Percentiles rank a stretch among this genome's conserved stretches.
Evolutionary conservation across 2,888 invertebrate species (phyloP).

Genomic region (Leucozona laternaria): DNA sequence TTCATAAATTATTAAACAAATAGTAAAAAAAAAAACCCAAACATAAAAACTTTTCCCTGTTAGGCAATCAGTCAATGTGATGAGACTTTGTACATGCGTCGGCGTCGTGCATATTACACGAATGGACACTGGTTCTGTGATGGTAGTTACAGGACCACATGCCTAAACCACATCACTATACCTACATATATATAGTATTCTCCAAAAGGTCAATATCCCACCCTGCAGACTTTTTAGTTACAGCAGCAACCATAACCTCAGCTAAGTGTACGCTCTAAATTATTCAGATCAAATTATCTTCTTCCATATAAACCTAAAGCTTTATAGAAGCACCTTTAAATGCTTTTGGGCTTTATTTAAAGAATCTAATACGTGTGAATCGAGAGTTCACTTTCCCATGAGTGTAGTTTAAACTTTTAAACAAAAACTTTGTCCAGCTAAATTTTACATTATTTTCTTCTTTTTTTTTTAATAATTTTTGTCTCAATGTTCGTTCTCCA

Average conservation of each 20-base stretch:
- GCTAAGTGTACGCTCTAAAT: conserved; percentile 7
- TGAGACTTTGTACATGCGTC: conserved; percentile 1
- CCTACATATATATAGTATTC: background rate
- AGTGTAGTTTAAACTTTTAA: conserved; percentile 30
- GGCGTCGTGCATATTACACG: background rate
- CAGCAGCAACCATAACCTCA: conserved; percentile 6
- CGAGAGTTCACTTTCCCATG: conserved; percentile 22
- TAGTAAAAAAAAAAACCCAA: conserved; percentile 16
- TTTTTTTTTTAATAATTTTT: background rate
- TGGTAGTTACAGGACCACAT: background rate
- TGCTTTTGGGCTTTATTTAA: conserved; percentile 13
- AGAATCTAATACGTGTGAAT: conserved; percentile 35
- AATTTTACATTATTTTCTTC: background rate
- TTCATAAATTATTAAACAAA: conserved; percentile 4
- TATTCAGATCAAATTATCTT: conserved; percentile 35
- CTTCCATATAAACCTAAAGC: conserved; percentile 17
- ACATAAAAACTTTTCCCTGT: conserved; percentile 21
- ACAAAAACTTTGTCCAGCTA: conserved; percentile 18
- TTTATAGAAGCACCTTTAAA: conserved; percentile 7
- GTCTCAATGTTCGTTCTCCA: background rate
- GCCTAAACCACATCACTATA: background rate
- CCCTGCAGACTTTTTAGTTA: conserved; percentile 4
- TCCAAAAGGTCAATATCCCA: conserved; percentile 13
- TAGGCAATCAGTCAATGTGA: conserved; percentile 21
- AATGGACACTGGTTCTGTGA: background rate